A percentile compares a stretch with the other conserved stretches of the same genome.
These are phyloP conservation scores for Galaxias olidus DNA, from an alignment of 2,797 vertebrate genomes.

Conservation along the genomic window DNA sequence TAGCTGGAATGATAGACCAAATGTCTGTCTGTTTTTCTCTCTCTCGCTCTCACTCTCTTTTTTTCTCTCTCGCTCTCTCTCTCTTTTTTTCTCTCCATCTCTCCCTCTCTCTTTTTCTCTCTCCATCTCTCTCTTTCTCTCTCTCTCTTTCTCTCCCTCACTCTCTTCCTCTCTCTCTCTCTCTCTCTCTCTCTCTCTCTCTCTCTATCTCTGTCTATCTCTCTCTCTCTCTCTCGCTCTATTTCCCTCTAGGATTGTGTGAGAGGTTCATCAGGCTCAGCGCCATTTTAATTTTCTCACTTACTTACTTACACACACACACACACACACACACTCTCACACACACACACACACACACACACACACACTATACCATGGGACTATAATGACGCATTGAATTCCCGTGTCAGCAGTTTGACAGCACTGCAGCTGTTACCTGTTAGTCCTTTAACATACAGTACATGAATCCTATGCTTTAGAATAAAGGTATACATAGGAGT, in stretches of 20 bases:
- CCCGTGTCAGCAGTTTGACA: conserved; percentile 48
- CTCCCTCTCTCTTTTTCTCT: conserved; percentile 50
- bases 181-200: too few species aligned
- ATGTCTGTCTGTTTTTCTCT: conserved; percentile 8
- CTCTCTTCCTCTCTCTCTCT: too few species aligned
- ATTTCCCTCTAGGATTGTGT: too few species aligned
- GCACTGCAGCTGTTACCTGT: conserved; percentile 30
- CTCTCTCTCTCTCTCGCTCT: background rate
- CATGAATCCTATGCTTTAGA: background rate
- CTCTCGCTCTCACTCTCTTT: conserved; percentile 18
- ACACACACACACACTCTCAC: conserved; percentile 8
- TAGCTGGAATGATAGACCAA: too few species aligned
- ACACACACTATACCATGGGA: conserved; percentile 16
- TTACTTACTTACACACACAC: conserved; percentile 8
- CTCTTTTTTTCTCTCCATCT: conserved; percentile 6
- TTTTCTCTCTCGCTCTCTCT: background rate
- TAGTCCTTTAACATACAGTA: background rate
- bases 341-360: conserved; percentile 28
- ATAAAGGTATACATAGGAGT: background rate
- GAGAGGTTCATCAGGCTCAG: too few species aligned
- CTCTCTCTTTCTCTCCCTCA: conserved; percentile 28
- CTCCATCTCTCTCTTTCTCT: conserved; percentile 7
- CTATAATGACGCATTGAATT: conserved; percentile 62
- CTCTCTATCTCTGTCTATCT: too few species aligned
- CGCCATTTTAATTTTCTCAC: too few species aligned